These are phyloP conservation scores for Ptychadena robeensis DNA, from an alignment of 2,797 vertebrate genomes.

Conservation along the genomic window DNA sequence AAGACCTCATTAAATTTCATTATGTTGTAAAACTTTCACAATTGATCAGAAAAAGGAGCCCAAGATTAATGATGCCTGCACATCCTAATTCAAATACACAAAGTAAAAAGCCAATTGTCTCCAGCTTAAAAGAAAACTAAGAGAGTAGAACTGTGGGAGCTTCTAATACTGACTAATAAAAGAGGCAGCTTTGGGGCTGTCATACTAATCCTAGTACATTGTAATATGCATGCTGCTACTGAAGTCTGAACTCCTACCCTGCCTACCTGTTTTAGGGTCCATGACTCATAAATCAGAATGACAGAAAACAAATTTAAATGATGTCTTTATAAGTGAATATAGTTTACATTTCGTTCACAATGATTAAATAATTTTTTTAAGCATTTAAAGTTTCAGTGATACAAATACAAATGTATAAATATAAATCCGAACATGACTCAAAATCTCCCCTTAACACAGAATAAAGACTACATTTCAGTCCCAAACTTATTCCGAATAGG, in stretches of 20 bases:
- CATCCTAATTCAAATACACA: background rate
- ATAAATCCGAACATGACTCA: no score
- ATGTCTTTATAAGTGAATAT: no score
- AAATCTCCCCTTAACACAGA: no score
- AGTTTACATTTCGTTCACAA: no score
- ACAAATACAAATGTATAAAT: no score
- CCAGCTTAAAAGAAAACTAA: background rate
- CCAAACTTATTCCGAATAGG: no score
- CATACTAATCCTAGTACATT: background rate
- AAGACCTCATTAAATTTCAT: constrained; percentile 42
- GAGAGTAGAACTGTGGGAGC: background rate
- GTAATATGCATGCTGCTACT: no score
- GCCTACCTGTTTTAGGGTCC: background rate
- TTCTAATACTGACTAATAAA: background rate
- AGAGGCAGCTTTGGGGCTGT: background rate
- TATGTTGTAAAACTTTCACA: constrained; percentile 29
- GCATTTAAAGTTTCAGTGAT: no score
- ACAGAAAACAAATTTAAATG: background rate
- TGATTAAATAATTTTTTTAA: no score
- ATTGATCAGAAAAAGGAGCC: constrained; percentile 16
- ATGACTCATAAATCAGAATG: background rate
- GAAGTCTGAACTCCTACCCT: background rate
- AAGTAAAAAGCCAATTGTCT: background rate
- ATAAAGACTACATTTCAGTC: no score
- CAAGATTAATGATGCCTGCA: constrained; percentile 16